Base-by-base conservation (phyloP, 2,888 invertebrate species). In the Apodemia duryi region DNA sequence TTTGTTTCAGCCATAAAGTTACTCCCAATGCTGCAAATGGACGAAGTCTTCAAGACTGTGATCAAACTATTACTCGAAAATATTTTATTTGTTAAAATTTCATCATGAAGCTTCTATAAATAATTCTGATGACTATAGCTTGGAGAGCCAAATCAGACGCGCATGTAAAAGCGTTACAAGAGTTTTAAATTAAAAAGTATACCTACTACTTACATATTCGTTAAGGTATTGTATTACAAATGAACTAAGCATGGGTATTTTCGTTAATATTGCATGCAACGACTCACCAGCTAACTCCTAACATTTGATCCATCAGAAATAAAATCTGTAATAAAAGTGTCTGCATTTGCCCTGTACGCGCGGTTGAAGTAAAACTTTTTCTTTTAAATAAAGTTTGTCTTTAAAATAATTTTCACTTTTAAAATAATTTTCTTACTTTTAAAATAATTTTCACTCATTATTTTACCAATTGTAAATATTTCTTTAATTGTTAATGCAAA, bases 1-100 rank as follows among this genome's bases (percentile, higher is more conserved):
- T 57, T 32, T 57, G 54, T 57, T 57, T 57, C 57, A 57, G 57
- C 13, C 13, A 57, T 32, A 57, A 57, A 54, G 13, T 57, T n/a
- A 49, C 49, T 49, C 49, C 49, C 10, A 35, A 57, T 11, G 32
- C 11, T 49, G 11, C 32, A 6, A 57, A 57, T 57, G 57, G 13
- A 11, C 11, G 57, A 49, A n/a, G 49, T 13, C 11, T 46, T n/a
- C n/a, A 49, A 49, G 49, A 49, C n/a, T 6, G 11, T 6, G 49
- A n/a, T 49, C n/a, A 49, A 49, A 49, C 4, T 46, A 46, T 11
- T 13, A 46, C 3, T 5, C 1, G 46, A 2, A 46, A 46, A 46
- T 4, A 4, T 46, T 4, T 46, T 46, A 13, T 13, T 46, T 11
- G 13, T 46, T 4, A 11, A 46, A 46, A 46, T 46, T 46, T 46